A percentile compares a stretch with the other conserved stretches of the same genome.
Evolutionary conservation across 1,140 invertebrate genomes (phyloP).

Genomic region (Drosophila nebulosa): DNA sequence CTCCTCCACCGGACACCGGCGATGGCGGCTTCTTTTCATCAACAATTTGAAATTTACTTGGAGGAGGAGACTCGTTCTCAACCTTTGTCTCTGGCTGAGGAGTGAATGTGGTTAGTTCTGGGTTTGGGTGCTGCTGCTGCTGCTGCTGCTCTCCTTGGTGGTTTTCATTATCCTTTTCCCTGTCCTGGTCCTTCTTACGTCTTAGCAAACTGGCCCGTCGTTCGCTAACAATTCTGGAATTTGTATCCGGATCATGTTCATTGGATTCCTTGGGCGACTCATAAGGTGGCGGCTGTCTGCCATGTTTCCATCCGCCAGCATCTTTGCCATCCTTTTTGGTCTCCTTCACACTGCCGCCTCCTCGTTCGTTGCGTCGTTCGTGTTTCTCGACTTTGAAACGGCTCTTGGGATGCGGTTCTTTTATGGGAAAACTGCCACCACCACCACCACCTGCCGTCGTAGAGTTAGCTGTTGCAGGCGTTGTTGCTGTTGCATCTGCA

Average conservation of each 20-base stretch:
- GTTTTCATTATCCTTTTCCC: conserved; percentile 21
- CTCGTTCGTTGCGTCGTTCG: conserved; percentile 52
- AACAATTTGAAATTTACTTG: conserved; percentile 61
- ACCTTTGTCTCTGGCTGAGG: background rate
- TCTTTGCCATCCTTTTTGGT: background rate
- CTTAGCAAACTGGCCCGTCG: conserved; percentile 66
- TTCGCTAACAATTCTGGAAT: conserved; percentile 72
- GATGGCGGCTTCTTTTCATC: conserved; percentile 58
- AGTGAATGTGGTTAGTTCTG: too few species aligned
- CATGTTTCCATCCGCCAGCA: conserved; percentile 6
- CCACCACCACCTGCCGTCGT: background rate
- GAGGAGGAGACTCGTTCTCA: background rate
- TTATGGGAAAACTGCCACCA: conserved; percentile 46
- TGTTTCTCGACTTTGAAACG: conserved; percentile 67
- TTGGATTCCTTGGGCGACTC: conserved; percentile 41
- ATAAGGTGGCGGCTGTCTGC: conserved; percentile 42
- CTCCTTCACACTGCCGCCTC: conserved; percentile 7
- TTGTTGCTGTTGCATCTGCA: background rate
- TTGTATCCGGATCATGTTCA: conserved; percentile 74
- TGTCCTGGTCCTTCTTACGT: conserved; percentile 32
- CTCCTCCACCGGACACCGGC: conserved; percentile 2
- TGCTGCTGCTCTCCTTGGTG: conserved; percentile 5
- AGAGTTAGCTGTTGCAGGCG: too few species aligned
- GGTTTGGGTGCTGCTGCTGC: conserved; percentile 18
- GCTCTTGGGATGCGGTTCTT: conserved; percentile 61